Percentiles rank a stretch among this genome's conserved stretches.
Evolutionary conservation across 2,113 vertebrate species (phyloP).

Genomic region (Paramisgurnus dabryanus): DNA sequence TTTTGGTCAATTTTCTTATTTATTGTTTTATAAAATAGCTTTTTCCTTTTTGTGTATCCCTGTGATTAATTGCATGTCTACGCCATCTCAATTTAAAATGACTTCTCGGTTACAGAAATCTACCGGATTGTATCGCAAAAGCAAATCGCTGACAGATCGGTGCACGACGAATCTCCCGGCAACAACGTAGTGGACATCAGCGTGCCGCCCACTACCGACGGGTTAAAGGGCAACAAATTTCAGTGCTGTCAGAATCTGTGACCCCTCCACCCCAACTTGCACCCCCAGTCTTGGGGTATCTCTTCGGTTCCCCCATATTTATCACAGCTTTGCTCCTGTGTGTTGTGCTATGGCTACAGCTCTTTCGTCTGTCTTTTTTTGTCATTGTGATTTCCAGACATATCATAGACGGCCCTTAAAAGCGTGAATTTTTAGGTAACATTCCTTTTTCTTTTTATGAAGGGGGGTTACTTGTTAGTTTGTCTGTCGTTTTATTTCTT

Average conservation of each 20-base stretch:
- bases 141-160: constrained; percentile 91
- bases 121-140: constrained; percentile 98
- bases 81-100: not conserved
- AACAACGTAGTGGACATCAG: constrained; percentile 98
- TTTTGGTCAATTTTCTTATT: too few species aligned
- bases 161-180: constrained; percentile 91
- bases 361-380: constrained; percentile 58
- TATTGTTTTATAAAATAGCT: too few species aligned
- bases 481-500: constrained; percentile 29
- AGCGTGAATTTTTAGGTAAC: constrained; percentile 71
- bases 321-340: constrained; percentile 70
- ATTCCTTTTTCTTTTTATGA: constrained; percentile 61
- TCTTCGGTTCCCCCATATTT: constrained; percentile 53
- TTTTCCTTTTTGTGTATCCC: too few species aligned
- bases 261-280: constrained; percentile 62
- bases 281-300: constrained; percentile 42
- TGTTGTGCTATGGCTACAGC: constrained; percentile 62
- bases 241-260: constrained; percentile 97
- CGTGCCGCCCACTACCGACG: constrained; percentile 91
- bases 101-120: constrained; percentile 80
- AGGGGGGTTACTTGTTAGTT: constrained; percentile 39
- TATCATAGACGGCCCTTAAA: constrained; percentile 59
- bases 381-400: constrained; percentile 65
- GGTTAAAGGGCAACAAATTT: constrained; percentile 92
- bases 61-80: not conserved